phyloP scores from a whole-genome alignment of 2,797 vertebrate genomes.

The Gorsachius magnificus region DNA sequence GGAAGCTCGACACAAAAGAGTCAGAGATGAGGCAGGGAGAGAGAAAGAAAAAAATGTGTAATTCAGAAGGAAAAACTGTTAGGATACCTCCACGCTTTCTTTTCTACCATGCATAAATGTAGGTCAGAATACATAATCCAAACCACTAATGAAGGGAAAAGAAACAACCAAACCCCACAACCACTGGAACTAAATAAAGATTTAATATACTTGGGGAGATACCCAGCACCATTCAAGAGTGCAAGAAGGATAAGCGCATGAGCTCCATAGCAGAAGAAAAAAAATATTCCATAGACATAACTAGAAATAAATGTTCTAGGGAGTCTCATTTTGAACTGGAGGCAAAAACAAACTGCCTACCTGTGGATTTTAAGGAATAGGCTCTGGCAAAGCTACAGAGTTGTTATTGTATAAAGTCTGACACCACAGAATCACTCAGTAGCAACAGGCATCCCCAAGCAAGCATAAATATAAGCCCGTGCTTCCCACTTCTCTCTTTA shows the following conservation, averaged over 20 bases:
- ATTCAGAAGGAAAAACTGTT: not conserved
- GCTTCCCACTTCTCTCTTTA: not conserved
- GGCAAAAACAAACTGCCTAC: not conserved
- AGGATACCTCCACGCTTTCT: not conserved
- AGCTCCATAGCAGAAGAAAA: not conserved
- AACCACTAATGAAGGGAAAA: not conserved
- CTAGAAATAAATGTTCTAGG: not conserved
- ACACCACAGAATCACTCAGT: not conserved
- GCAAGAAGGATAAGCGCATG: not conserved
- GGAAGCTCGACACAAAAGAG: not conserved
- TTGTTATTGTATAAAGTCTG: not conserved
- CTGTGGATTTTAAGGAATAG: constrained; percentile 17
- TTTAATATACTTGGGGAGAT: not conserved
- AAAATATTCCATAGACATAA: fast-evolving
- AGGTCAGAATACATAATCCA: not conserved
- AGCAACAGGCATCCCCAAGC: not conserved
- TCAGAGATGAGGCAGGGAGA: not conserved
- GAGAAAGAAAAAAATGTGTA: not conserved
- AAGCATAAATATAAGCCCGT: not conserved
- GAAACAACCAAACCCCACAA: not conserved
- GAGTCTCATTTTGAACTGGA: not conserved
- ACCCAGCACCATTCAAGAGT: not conserved
- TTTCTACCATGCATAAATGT: not conserved
- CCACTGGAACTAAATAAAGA: not conserved
- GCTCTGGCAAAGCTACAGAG: not conserved